Base-by-base conservation (phyloP, 2,888 invertebrate species). In the Polydrusus pterygomalis region DNA sequence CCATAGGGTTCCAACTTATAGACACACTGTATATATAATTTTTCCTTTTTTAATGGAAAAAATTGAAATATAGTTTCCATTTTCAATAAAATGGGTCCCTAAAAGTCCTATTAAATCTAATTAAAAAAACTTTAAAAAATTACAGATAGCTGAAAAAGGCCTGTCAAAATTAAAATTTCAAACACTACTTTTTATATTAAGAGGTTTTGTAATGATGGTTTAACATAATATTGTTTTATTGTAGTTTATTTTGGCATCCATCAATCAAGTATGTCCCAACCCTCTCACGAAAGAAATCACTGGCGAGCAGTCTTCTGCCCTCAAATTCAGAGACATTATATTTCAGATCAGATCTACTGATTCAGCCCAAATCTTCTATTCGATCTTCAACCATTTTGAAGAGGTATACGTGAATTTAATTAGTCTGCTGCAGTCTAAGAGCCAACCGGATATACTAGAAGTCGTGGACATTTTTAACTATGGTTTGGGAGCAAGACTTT, bases 221-320 rank as follows among this genome's bases (percentile, higher is more conserved):
- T 20, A 10, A 17, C 11, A n/a, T 47, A 17, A 47, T 47, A 30
- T 63, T 43, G 2, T 60, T 60, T 62, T 25, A 25, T 63, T 63
- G 6, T 43, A 63, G 63, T 45, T 43, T 38, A n/a, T 25, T 9
- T 18, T 45, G 13, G 15, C 25, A 11, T 20, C 9, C 25, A n/a
- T 63, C 18, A 45, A 13, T 18, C 45, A 63, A 18, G 38, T 63
- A 30, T 25, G 30, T n/a, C 13, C 54, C 13, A 54, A 8, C 9
- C 54, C 54, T n/a, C 54, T 54, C n/a, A 54, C 54, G 30, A 54
- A 54, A 54, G 54, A 54, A 25, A n/a, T 25, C 54, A 25, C 60
- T 40, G 63, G 18, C 10, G 43, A 17, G 7, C 18, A 63, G 13
- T 43, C 63, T 13, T 20, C 45, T 20, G 9, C 17, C 13, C 43